These are phyloP conservation scores for fruit fly (Drosophila melanogaster) DNA, from an alignment of 1,140 invertebrate genomes.

Conservation along the genomic window DNA sequence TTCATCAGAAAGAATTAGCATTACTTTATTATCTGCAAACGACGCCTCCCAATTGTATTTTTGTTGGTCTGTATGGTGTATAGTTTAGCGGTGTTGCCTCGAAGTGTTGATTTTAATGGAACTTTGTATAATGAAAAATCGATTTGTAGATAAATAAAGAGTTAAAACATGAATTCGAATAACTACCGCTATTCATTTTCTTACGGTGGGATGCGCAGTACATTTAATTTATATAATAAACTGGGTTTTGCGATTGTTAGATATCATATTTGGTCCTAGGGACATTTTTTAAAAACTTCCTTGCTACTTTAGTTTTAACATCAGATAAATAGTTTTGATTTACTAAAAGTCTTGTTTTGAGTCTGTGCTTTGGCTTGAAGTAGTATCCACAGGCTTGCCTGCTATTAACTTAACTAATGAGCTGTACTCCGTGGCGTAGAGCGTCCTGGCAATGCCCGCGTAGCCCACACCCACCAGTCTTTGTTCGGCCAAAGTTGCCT, in stretches of 20 bases:
- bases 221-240: neutral
- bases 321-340: neutral
- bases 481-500: conserved; percentile 32
- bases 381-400: neutral
- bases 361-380: conserved; percentile 4
- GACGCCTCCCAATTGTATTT: conserved; percentile 1
- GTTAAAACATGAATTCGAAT: conserved; percentile 55
- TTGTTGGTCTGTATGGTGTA: conserved; percentile 10
- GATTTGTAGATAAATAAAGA: conserved; percentile 68
- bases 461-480: conserved; percentile 40
- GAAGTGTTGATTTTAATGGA: conserved; percentile 51
- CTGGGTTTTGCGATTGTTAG: neutral
- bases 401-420: conserved; percentile 58
- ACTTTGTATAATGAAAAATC: conserved; percentile 46
- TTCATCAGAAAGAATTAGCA: conserved; percentile 6
- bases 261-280: neutral
- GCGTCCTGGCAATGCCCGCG: conserved; percentile 48
- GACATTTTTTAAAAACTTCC: neutral
- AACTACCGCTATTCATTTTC: neutral
- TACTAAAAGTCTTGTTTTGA: neutral
- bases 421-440: conserved; percentile 71
- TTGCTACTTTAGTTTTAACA: neutral
- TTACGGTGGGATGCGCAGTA: neutral
- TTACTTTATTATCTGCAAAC: conserved; percentile 7
- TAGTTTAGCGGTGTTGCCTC: conserved; percentile 3